Percentiles rank a stretch among this genome's conserved stretches.
phyloP scores from a whole-genome alignment of 2,113 vertebrate species.

The Diphyllodes magnificus region DNA sequence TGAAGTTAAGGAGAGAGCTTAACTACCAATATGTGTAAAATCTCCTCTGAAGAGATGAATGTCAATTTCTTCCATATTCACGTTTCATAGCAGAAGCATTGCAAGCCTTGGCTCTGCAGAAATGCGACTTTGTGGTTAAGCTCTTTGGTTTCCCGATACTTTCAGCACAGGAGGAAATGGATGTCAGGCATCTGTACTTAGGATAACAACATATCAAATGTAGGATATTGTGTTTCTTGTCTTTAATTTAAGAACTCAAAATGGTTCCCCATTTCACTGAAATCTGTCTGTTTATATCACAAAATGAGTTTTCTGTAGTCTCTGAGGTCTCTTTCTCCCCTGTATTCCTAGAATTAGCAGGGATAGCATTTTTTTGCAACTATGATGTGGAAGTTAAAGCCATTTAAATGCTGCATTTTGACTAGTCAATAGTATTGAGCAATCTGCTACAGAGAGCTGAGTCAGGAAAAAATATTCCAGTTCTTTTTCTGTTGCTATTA shows the following conservation, averaged over 20 bases:
- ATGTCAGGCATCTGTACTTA: background rate
- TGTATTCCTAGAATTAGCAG: background rate
- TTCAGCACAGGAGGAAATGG: background rate
- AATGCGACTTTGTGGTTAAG: background rate
- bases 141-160: background rate
- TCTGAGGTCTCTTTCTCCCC: background rate
- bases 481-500: background rate
- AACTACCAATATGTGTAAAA: background rate
- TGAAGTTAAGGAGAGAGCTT: background rate
- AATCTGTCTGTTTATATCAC: background rate
- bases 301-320: background rate
- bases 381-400: background rate
- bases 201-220: background rate
- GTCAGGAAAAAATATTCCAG: background rate
- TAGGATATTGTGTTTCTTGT: background rate
- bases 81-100: background rate
- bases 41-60: background rate
- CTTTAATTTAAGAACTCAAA: constrained; percentile 3
- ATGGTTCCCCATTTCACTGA: background rate
- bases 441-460: background rate
- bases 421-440: constrained; percentile 16
- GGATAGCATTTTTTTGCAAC: background rate
- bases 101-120: background rate
- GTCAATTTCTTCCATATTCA: background rate
- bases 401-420: constrained; percentile 7